These are phyloP conservation scores for Dromococcyx pavoninus DNA, from an alignment of 2,797 vertebrate species.

Conservation along the genomic window DNA sequence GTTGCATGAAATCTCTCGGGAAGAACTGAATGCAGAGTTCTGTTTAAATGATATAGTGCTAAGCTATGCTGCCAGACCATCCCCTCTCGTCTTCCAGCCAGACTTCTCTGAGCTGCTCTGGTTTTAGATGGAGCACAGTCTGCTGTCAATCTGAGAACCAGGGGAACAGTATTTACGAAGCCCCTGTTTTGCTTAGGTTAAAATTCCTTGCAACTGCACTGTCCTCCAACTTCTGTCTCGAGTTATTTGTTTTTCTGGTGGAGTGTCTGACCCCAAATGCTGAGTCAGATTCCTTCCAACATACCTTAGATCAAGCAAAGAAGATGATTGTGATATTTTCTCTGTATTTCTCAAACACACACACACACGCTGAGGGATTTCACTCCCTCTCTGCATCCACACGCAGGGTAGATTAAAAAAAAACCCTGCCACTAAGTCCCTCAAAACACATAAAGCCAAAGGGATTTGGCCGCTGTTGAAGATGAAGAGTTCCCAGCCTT, in stretches of 20 bases:
- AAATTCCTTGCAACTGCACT: not conserved
- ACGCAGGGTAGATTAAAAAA: not conserved
- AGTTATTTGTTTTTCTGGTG: not conserved
- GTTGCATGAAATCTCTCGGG: conserved; percentile 43
- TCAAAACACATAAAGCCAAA: not conserved
- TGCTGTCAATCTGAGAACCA: not conserved
- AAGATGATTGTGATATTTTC: not conserved
- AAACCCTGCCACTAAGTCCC: not conserved
- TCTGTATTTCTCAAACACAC: not conserved
- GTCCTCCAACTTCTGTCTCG: not conserved
- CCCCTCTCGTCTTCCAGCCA: conserved; percentile 8
- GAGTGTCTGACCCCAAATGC: not conserved
- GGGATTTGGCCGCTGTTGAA: not conserved
- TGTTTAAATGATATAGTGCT: conserved; percentile 41
- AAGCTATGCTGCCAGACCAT: not conserved
- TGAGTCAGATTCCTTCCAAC: not conserved
- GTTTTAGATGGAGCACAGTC: not conserved
- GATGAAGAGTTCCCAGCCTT: not conserved
- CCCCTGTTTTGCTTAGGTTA: not conserved
- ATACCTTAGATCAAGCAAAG: not conserved
- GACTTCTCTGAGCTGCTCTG: not conserved
- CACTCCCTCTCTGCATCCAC: not conserved
- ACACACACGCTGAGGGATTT: not conserved
- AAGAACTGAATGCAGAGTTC: conserved; percentile 1
- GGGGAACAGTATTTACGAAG: not conserved